Evolutionary conservation across 2,113 vertebrate species (phyloP).

Genomic region (Rhynchopsitta pachyrhyncha): DNA sequence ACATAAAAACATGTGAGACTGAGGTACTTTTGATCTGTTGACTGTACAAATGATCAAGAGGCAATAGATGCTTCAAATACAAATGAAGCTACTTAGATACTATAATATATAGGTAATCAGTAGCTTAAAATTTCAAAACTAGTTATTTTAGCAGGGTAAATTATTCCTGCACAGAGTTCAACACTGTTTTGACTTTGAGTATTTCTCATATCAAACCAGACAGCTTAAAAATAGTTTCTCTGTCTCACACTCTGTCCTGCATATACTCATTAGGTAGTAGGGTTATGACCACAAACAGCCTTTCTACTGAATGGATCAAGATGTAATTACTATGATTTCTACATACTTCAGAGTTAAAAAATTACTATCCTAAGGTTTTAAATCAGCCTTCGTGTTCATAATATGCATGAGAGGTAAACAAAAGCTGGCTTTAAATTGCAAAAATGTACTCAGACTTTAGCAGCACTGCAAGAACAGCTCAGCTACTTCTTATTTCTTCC

Average conservation of each 20-base stretch:
- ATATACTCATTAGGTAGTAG: neutral
- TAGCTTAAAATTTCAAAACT: neutral
- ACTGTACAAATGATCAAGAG: neutral
- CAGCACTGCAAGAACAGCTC: neutral
- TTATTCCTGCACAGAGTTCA: neutral
- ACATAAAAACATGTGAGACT: neutral
- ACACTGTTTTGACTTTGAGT: neutral
- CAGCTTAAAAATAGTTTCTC: neutral
- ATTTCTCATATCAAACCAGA: neutral
- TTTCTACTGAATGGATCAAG: neutral
- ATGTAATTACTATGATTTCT: neutral
- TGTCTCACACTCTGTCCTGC: neutral
- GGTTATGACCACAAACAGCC: neutral
- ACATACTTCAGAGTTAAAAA: neutral
- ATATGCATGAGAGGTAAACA: neutral
- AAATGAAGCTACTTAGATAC: neutral
- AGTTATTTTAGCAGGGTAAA: neutral
- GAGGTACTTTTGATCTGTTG: neutral
- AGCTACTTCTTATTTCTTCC: neutral
- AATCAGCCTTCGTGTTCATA: neutral
- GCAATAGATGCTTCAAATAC: neutral
- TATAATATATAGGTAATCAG: neutral
- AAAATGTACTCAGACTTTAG: neutral
- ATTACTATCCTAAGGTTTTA: neutral
- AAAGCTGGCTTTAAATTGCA: neutral